Evolutionary conservation across 2,113 vertebrate species (phyloP).

Genomic region (Pampusana beccarii): DNA sequence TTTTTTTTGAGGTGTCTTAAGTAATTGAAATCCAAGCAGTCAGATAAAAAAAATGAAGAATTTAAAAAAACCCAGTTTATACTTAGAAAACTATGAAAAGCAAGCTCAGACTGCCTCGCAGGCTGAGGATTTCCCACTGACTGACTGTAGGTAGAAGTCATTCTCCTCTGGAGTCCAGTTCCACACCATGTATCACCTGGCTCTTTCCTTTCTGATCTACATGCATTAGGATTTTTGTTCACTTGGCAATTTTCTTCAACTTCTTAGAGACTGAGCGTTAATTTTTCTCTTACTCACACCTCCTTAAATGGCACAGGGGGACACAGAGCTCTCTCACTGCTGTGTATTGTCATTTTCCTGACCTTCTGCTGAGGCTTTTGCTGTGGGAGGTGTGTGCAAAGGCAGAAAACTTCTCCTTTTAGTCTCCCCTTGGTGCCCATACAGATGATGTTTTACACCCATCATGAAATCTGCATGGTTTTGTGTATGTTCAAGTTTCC

Average conservation of each 20-base stretch:
- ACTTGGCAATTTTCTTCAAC: background rate
- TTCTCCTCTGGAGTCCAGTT: background rate
- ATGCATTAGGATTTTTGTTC: background rate
- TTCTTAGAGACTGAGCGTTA: background rate
- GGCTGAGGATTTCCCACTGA: background rate
- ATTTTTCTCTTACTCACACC: background rate
- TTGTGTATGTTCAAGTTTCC: background rate
- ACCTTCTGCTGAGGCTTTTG: background rate
- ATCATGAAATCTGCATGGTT: background rate
- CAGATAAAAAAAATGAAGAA: background rate
- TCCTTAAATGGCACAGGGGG: background rate
- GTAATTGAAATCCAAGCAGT: background rate
- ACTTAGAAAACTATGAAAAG: background rate
- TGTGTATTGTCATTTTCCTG: background rate
- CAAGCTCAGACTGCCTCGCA: background rate
- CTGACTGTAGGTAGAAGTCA: background rate
- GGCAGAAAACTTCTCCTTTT: background rate
- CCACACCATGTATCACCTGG: accelerated
- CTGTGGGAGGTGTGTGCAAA: background rate
- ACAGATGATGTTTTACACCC: background rate
- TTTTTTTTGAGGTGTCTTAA: background rate
- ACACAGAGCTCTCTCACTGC: background rate
- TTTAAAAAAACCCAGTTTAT: background rate
- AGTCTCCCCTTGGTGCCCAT: background rate
- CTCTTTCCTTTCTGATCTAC: background rate